Percentiles rank a stretch among this genome's conserved stretches.
These are phyloP conservation scores for Laticauda laticaudata DNA, from an alignment of 2,113 vertebrate species.

Conservation along the genomic window DNA sequence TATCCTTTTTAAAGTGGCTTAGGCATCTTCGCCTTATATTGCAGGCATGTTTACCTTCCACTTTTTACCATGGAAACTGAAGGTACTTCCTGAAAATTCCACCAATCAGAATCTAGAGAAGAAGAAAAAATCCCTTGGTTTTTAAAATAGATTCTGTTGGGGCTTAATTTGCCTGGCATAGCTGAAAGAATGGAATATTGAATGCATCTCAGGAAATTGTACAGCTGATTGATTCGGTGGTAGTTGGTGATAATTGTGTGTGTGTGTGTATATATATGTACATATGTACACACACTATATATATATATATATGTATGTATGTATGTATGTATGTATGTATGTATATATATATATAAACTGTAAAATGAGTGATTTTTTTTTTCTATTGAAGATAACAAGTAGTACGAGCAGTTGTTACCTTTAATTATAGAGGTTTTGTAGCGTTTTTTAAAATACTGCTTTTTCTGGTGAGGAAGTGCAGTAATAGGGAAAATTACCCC, in stretches of 20 bases:
- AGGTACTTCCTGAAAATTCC: constrained; percentile 12
- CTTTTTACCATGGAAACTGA: constrained; percentile 24
- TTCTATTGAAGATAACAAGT: neutral
- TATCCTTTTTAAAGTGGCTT: neutral
- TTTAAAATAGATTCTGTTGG: neutral
- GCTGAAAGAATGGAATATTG: neutral
- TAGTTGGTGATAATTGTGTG: neutral
- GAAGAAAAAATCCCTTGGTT: neutral
- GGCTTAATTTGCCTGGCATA: neutral
- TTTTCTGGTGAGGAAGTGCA: constrained; percentile 7
- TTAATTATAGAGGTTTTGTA: neutral
- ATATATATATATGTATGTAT: neutral
- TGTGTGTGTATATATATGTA: too few species aligned
- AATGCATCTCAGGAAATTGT: neutral
- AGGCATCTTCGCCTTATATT: neutral
- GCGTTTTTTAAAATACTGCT: neutral
- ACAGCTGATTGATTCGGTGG: neutral
- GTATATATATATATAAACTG: neutral
- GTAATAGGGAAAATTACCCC: neutral
- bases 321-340: too few species aligned
- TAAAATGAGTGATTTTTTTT: neutral
- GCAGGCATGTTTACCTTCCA: constrained; percentile 22
- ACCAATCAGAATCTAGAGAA: constrained; percentile 18
- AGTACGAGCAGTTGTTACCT: neutral
- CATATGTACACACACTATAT: too few species aligned